Evolutionary conservation across 2,888 invertebrate species (phyloP).

Genomic region (Hipparchia semele): DNA sequence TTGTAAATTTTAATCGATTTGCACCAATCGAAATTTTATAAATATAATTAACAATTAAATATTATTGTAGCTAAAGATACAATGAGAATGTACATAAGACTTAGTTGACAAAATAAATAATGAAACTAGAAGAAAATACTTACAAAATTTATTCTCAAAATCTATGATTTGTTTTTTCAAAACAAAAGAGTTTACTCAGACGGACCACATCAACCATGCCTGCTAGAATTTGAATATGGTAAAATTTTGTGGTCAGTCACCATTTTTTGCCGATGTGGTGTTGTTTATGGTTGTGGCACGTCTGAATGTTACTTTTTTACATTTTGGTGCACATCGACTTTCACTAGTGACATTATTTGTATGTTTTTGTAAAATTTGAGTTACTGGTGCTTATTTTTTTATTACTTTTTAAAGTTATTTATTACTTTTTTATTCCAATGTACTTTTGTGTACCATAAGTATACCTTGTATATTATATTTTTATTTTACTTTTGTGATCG

Average conservation of each 20-base stretch:
- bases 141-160: neutral
- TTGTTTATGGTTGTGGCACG: neutral
- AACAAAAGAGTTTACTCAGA: neutral
- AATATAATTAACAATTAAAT: neutral
- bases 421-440: slow-evolving; percentile 30
- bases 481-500: slow-evolving; percentile 16
- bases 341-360: slow-evolving; percentile 20
- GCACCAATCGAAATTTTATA: slow-evolving; percentile 27
- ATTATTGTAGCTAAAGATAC: neutral
- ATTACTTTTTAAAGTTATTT: slow-evolving; percentile 34
- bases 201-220: neutral
- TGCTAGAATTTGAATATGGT: neutral
- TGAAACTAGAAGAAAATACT: too few species aligned
- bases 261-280: too few species aligned
- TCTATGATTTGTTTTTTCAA: neutral
- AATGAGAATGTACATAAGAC: slow-evolving; percentile 16
- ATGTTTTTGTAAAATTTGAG: slow-evolving; percentile 20
- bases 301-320: neutral
- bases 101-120: too few species aligned
- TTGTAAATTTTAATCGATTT: slow-evolving; percentile 38
- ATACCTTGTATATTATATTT: slow-evolving; percentile 18
- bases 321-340: slow-evolving; percentile 36
- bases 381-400: slow-evolving; percentile 41
- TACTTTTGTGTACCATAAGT: slow-evolving; percentile 19
- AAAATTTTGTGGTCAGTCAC: too few species aligned